Base-by-base conservation (phyloP, 2,113 vertebrate species). In the Phocoena sinus region DNA sequence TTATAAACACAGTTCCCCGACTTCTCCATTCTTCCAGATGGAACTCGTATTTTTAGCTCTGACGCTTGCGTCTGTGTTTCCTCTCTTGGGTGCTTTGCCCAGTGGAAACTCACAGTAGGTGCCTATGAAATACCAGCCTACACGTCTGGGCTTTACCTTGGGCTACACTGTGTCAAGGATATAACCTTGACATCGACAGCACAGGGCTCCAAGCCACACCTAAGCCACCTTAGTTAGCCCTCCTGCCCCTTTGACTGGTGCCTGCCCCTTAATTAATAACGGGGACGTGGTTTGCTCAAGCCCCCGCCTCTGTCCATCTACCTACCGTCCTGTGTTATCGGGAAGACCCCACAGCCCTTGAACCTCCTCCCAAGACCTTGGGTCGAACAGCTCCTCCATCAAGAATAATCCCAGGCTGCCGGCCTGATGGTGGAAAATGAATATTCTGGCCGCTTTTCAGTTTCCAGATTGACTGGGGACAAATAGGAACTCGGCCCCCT, bases 401-500 rank as follows among this genome's bases (percentile, higher is more conserved):
- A 18, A 21, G 41, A 25, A 33, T 8, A 4, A 83, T 63, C n/a
- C 80, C 21, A 26, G 85, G 71, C 71, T 84, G 89, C 33, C 5
- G 60, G 65, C 67, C 77, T 60, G 84, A 33, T 20, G 65, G 80
- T 41, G 26, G 80, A 53, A 81, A 80, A 97, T 96, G 96, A 97
- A 92, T 96, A 96, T 95, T 98, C 98, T 97, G 97, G 97, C 97
- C 50, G 73, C 80, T 97, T 96, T 98, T 98, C 97, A 96, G 93
- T 67, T 76, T 93, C 92, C 88, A 98, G 97, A 98, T 97, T 96
- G 97, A 97, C 44, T 50, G 89, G 76, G 97, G 95, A 88, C 96
- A 97, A 65, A 93, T 5, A 80, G 97, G 88, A 98, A 89, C 67
- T 76, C n/a, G 36, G 91, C 92, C 89, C 93, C 97, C 98, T 98